Evolutionary conservation across 2,888 invertebrate species (phyloP).

Genomic region (Drosophila maculinotata): DNA sequence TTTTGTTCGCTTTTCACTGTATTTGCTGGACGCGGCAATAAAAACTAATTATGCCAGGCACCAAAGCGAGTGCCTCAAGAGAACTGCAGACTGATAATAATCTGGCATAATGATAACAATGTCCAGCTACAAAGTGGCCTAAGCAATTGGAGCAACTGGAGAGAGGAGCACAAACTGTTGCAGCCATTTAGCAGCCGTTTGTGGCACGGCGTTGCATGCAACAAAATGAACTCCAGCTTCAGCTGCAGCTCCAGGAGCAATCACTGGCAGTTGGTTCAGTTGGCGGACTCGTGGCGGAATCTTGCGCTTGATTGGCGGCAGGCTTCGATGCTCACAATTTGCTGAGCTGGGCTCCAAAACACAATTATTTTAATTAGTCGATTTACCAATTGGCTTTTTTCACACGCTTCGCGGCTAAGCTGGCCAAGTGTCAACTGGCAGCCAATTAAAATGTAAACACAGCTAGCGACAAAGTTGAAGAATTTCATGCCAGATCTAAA

Average conservation of each 20-base stretch:
- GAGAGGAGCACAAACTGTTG: slow-evolving; percentile 12
- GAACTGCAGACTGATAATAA: slow-evolving; percentile 62
- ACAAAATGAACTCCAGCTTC: slow-evolving; percentile 24
- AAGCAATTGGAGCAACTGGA: slow-evolving; percentile 14
- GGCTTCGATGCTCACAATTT: slow-evolving; percentile 36
- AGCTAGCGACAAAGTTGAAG: slow-evolving; percentile 22
- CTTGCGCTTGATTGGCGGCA: slow-evolving; percentile 50
- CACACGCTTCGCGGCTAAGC: slow-evolving; percentile 54
- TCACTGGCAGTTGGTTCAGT: neutral
- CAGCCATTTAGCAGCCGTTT: slow-evolving; percentile 54
- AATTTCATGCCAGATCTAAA: slow-evolving; percentile 14
- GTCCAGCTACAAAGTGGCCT: slow-evolving; percentile 32
- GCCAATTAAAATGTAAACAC: slow-evolving; percentile 58
- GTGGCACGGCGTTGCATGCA: slow-evolving; percentile 18
- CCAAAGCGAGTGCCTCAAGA: slow-evolving; percentile 16
- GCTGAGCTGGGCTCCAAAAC: slow-evolving; percentile 32
- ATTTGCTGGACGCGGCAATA: slow-evolving; percentile 69
- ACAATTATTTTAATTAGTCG: slow-evolving; percentile 75
- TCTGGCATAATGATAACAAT: slow-evolving; percentile 76
- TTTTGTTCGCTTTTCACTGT: slow-evolving; percentile 36
- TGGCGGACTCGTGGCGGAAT: slow-evolving; percentile 22
- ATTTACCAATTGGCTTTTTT: slow-evolving; percentile 55
- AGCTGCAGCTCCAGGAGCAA: slow-evolving; percentile 5
- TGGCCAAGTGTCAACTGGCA: slow-evolving; percentile 28
- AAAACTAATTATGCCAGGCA: slow-evolving; percentile 71